A percentile compares a stretch with the other conserved stretches of the same genome.
phyloP scores from a whole-genome alignment of 2,113 vertebrate genomes.

The Lepus timidus region DNA sequence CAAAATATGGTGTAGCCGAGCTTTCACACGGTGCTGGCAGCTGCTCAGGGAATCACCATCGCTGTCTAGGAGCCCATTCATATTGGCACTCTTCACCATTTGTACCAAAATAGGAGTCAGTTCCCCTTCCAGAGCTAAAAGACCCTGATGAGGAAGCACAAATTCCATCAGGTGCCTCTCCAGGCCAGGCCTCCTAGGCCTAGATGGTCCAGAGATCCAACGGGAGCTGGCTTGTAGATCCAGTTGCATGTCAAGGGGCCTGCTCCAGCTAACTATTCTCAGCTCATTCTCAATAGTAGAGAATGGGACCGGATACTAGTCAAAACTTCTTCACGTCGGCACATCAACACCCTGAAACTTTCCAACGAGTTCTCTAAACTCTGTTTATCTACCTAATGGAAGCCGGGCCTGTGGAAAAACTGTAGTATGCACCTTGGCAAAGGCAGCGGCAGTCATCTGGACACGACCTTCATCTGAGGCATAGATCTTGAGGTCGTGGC shows the following conservation, averaged over 20 bases:
- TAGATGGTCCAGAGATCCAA: neutral
- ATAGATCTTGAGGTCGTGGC: conserved; percentile 99
- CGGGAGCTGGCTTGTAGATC: neutral
- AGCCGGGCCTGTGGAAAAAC: neutral
- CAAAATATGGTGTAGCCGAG: conserved; percentile 95
- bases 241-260: neutral
- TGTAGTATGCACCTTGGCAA: conserved; percentile 93
- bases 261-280: neutral
- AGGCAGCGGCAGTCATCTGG: conserved; percentile 99
- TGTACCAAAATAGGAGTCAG: conserved; percentile 98
- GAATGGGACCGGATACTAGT: neutral
- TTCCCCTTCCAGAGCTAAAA: conserved; percentile 97
- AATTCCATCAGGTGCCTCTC: neutral
- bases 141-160: conserved; percentile 89
- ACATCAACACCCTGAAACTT: neutral
- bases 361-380: neutral
- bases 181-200: neutral
- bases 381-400: neutral
- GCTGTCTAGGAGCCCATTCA: conserved; percentile 98
- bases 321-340: conserved; percentile 19
- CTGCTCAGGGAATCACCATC: conserved; percentile 97
- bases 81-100: conserved; percentile 99
- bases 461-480: conserved; percentile 98
- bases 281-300: neutral
- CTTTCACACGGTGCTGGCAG: conserved; percentile 98